Conservation (phyloP, 2,888 invertebrate genomes). For the Volucella inanis region DNA sequence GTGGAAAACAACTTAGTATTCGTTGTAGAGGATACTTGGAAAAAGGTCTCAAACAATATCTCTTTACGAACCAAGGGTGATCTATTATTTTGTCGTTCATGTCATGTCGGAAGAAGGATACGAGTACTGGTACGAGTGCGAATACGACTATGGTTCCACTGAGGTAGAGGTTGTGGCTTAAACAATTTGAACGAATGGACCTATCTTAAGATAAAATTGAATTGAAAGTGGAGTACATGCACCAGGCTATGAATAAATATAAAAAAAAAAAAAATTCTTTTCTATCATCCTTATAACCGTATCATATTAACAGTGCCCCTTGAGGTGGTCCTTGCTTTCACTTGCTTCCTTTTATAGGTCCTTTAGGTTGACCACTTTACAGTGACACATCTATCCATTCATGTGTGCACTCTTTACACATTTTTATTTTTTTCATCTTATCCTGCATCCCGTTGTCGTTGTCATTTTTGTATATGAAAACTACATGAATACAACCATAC, state of each 20-base stretch:
- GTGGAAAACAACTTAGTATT: constrained; percentile 6
- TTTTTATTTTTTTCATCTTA: constrained; percentile 34
- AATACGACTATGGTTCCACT: too few species aligned
- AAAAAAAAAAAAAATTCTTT: constrained; percentile 34
- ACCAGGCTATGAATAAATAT: constrained; percentile 29
- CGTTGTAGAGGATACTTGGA: constrained; percentile 17
- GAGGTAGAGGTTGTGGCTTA: too few species aligned
- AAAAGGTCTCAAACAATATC: constrained; percentile 64
- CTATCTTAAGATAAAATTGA: constrained; percentile 46
- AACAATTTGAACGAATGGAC: neutral
- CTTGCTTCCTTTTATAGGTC: constrained; percentile 24
- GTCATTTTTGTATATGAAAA: neutral
- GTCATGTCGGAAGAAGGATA: constrained; percentile 53
- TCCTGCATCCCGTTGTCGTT: constrained; percentile 37
- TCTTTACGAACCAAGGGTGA: constrained; percentile 54
- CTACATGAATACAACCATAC: constrained; percentile 17
- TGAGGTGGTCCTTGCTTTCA: constrained; percentile 49
- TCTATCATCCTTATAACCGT: constrained; percentile 40
- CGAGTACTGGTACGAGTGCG: neutral
- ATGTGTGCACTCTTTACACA: constrained; percentile 43
- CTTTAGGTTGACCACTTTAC: constrained; percentile 70
- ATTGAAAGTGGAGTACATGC: constrained; percentile 22
- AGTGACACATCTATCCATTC: constrained; percentile 68
- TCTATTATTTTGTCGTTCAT: constrained; percentile 66
- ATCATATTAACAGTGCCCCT: constrained; percentile 30